Base-by-base conservation (phyloP, 2,797 vertebrate genomes). In the Darevskia mixta region DNA sequence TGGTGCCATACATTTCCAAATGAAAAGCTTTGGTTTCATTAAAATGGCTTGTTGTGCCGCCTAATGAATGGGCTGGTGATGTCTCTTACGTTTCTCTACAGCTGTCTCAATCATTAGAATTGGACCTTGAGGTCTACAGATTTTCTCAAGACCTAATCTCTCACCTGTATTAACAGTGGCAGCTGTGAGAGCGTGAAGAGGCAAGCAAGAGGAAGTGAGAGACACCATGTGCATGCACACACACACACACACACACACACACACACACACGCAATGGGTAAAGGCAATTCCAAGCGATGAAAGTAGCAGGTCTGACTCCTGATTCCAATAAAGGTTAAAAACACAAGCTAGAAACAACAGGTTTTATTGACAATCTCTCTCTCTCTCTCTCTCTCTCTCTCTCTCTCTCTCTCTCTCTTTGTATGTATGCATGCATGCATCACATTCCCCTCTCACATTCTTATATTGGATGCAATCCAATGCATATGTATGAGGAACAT, bases 141-240 rank as follows among this genome's bases (percentile, higher is more conserved):
- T 8, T 73, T 87, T 80, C 81, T 67, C 72, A 9, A 81, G 77
- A 61, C 82, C 81, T 5, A 13, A 45, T 87, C 91, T 94, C 90
- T 94, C 81, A 86, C n/a, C 79, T 79, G 82, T 88, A 92, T 79
- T 88, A 90, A 92, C 66, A 87, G 58, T 69, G 88, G 43, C 88
- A 89, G 61, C 17, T 32, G 43, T 49, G 55, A 64, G 77, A 79
- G 58, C 8, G 29, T n/a, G 23, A 23, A 17, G 41, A 85, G 55
- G 5, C 18, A 58, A 64, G 25, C 1, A 17, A 58, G 61, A 38
- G 20, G 72, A 5, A 87, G 84, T 23, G 77, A 29, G 29, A 64
- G 41, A 77, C 8, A 55, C 49, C 15, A 38, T 1, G 27, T 45
- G 15, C 49, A 55, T 1, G 13, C 49, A 55, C 35, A 35, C 35